Conservation (phyloP, 2,888 invertebrate genomes). For the Strigamia transsilvanica region DNA sequence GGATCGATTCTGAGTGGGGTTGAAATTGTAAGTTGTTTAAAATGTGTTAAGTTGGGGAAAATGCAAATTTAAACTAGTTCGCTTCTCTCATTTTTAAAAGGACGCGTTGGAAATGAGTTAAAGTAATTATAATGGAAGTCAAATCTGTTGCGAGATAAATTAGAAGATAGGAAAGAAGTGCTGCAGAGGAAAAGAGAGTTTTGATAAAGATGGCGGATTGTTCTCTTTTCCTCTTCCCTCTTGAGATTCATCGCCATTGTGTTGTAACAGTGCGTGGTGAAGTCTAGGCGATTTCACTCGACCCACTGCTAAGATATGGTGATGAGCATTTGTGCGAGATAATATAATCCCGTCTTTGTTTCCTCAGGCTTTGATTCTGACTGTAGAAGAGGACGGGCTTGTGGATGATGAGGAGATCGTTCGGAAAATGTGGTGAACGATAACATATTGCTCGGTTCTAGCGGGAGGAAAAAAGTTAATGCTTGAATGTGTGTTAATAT, state of each 20-base stretch:
- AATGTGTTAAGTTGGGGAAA: conserved; percentile 5
- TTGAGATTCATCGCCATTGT: conserved; percentile 37
- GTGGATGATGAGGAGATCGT: conserved; percentile 4
- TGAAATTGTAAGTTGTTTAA: conserved; percentile 40
- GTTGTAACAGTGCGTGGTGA: not conserved
- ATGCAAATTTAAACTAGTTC: not conserved
- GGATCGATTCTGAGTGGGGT: not conserved
- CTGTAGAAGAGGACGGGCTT: not conserved
- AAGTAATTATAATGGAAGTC: conserved; percentile 27
- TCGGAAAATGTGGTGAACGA: conserved; percentile 10
- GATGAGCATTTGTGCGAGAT: conserved; percentile 39
- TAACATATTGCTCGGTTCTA: not conserved
- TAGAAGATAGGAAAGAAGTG: not conserved
- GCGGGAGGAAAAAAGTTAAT: too few relatives aligned
- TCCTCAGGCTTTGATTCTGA: conserved; percentile 3
- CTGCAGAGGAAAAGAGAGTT: not conserved
- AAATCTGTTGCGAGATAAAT: conserved; percentile 34
- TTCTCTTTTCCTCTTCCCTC: not conserved
- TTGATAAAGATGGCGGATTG: conserved; percentile 45
- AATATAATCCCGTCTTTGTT: conserved; percentile 46
- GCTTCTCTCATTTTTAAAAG: not conserved
- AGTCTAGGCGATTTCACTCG: conserved; percentile 34
- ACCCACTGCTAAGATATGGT: conserved; percentile 36
- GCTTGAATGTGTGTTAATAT: not conserved
- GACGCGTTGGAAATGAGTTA: not conserved